phyloP scores from a whole-genome alignment of 2,113 vertebrate species.

The Anolis carolinensis region DNA sequence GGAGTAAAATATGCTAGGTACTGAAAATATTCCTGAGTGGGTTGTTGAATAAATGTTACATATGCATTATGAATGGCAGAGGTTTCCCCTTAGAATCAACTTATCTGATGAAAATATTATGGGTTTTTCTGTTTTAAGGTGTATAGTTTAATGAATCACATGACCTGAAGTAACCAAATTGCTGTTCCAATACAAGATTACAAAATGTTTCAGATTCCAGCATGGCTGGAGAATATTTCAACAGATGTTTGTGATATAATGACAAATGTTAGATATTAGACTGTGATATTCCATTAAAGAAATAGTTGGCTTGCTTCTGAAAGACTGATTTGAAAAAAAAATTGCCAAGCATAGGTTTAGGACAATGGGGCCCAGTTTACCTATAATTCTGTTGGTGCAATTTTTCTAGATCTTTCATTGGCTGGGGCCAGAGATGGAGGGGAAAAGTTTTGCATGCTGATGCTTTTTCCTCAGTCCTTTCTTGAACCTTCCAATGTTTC shows the following conservation, averaged over 20 bases:
- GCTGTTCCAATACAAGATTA: background rate
- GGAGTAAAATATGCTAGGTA: background rate
- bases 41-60: background rate
- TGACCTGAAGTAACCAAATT: background rate
- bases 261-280: background rate
- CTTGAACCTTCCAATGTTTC: too few relatives aligned
- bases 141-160: background rate
- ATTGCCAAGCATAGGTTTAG: background rate
- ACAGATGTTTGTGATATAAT: background rate
- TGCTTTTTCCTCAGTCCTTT: too few relatives aligned
- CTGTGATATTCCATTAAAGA: background rate
- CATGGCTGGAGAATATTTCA: background rate
- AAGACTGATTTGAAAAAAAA: background rate
- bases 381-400: too few relatives aligned
- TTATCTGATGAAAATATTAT: too few relatives aligned
- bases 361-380: too few relatives aligned
- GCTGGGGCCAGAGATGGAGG: too few relatives aligned
- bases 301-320: background rate
- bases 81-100: too few relatives aligned
- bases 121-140: background rate
- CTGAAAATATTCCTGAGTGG: background rate
- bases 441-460: too few relatives aligned
- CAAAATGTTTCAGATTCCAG: background rate
- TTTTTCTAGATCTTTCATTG: too few relatives aligned
- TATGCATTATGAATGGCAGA: too few relatives aligned